Evolutionary conservation across 1,140 invertebrate genomes (phyloP), one percentile per base, ranked within the genome.

Genomic region (Chrysopa pallens): DNA sequence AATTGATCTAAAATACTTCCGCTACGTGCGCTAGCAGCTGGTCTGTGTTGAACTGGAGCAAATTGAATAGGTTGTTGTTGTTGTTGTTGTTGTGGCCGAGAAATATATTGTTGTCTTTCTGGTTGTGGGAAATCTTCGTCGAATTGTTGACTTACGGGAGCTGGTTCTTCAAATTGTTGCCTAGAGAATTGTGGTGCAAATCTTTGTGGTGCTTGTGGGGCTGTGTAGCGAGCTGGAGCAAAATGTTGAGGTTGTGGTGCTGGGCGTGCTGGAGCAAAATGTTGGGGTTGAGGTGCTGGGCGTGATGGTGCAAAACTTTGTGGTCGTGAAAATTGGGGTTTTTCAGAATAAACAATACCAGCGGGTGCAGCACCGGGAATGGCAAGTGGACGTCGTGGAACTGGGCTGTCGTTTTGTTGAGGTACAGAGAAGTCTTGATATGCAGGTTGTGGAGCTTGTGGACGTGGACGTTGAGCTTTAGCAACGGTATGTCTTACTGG

Each of bases 1-100:
- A 86, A 66, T 52, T 84, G 78, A 52, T 85, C 82, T 12, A 85
- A 62, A 54, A 84, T 71, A n/a, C 80, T 74, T 35, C 72, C 72
- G 23, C 59, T 57, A 28, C 53, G 52, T 53, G 63, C 56, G 41
- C 55, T 52, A 43, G 50, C 61, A 56, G 51, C 66, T 47, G 13
- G 58, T 45, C 38, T 62, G 60, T 12, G 8, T 4, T 57, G 57
- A 12, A 60, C 58, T 6, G 55, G 42, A n/a, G 3, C 29, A 48
- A 42, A 37, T 27, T 38, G 13, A 23, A 51, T 46, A 23, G 52
- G 50, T 39, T 50, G 46, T 13, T 55, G 52, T 13, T 50, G 46
- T 17, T 49, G 50, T 29, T 46, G 27, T 43, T 40, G 43, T 29
- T 36, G 35, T 42, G 40, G 46, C 39, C 41, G 42, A 0, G 46